Base-by-base conservation (phyloP, 2,113 vertebrate genomes). In the Ornithorhynchus anatinus region DNA sequence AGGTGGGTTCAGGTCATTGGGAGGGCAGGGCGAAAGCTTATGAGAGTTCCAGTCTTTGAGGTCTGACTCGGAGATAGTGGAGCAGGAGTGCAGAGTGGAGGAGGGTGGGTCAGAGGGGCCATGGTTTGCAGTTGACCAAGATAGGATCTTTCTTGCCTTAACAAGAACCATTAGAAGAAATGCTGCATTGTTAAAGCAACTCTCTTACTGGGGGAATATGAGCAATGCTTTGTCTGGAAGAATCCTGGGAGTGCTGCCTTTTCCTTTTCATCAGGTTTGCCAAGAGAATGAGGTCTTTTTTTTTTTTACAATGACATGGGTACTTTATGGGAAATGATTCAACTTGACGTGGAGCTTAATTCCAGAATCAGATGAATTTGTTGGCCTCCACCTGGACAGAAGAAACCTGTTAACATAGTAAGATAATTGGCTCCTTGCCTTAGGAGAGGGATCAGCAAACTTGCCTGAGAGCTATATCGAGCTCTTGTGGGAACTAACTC, bases 1-100 rank as follows among this genome's bases (percentile, higher is more conserved):
- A n/a, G n/a, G n/a, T n/a, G 75, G 61, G 59, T 42, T 59, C 14
- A 53, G 88, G 76, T 69, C 81, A 82, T 64, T 4, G 0, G 54
- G 69, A 22, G 85, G 81, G 75, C 81, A 53, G 53, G 50, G 33
- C 19, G 27, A 1, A 71, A 36, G 68, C 73, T 64, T 79, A 0
- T 57, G 19, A 68, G 27, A 22, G 69, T 67, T 36, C 75, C 69
- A 51, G 54, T 44, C 58, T 67, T 69, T 45, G 38, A 2, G 20
- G 67, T 53, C 72, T 48, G 72, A 72, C 69, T 51, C 14, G 19
- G 61, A 4, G 69, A 11, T 6, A 10, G 43, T 29, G n/a, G n/a
- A n/a, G n/a, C 33, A 3, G 8, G 27, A 5, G 39, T n/a, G n/a
- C n/a, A n/a, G n/a, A n/a, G n/a, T n/a, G n/a, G n/a, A n/a, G n/a